Evolutionary conservation across 2,113 vertebrate genomes (phyloP), one percentile per base, ranked within the genome.

Genomic region (Pungitius pungitius): DNA sequence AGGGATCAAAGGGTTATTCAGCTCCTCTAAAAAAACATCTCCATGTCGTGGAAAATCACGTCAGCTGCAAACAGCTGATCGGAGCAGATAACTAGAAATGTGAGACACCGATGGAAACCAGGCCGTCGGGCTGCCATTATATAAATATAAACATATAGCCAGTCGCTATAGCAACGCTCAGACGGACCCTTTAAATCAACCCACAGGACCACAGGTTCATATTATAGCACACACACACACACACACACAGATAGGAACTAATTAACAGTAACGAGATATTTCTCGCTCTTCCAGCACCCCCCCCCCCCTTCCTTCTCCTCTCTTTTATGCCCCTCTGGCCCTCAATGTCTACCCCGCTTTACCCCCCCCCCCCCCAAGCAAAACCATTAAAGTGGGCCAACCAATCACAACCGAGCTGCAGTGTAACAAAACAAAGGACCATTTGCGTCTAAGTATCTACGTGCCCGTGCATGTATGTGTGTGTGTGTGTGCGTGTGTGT

Each of bases 381-480:
- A 63, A 72, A 76, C 55, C 20, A 33, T 76, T 78, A 66, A 90
- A 91, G 83, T 81, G 86, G 86, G 83, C 77, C 87, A 89, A 85
- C 88, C 85, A 92, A 87, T 90, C 83, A 68, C 69, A 43, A 51
- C 10, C 11, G 45, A 42, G 75, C 88, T 66, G 85, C 72, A 49
- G 75, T 88, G 92, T 92, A 90, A 78, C 93, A 93, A 93, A 69
- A 94, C 91, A 94, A 94, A 93, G 73, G 69, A 40, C 78, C 73
- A 72, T 72, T 85, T 75, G 81, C 69, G 78, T 80, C 58, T 70
- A 73, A 81, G 73, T 56, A 35, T 40, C 39, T 63, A 58, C 49
- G 60, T 68, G 67, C 52, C 26, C 68, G 49, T 43, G 70, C 76
- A 68, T 71, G 77, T 75, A 80, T 83, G 81, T 81, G 78, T 79